Evolutionary conservation across 2,113 vertebrate species (phyloP).

Genomic region (Elaphurus davidianus): DNA sequence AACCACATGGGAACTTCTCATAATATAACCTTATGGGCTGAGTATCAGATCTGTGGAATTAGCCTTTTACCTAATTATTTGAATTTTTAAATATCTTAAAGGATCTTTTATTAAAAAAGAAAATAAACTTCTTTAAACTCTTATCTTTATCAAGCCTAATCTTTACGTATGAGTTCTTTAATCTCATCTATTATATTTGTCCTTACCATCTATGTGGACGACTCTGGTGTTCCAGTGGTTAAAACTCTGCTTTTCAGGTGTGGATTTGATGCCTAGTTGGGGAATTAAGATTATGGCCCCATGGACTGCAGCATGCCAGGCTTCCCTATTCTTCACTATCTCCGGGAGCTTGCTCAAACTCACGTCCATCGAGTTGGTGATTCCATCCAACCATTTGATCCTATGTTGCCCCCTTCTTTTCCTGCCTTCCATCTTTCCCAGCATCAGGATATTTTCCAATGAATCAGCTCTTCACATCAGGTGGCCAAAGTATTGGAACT

Average conservation of each 20-base stretch:
- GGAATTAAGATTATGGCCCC: neutral
- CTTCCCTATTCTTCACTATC: neutral
- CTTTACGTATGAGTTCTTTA: neutral
- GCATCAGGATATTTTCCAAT: neutral
- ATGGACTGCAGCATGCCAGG: neutral
- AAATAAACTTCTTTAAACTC: neutral
- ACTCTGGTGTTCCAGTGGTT: neutral
- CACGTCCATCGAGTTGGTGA: neutral
- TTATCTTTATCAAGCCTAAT: neutral
- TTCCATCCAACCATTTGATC: neutral
- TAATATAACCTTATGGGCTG: neutral
- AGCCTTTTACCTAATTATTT: neutral
- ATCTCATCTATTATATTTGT: neutral
- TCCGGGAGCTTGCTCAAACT: neutral
- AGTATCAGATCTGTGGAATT: neutral
- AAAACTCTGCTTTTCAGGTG: neutral
- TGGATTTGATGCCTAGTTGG: neutral
- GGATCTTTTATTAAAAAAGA: neutral
- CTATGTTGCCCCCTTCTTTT: neutral
- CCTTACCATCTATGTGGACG: rapidly evolving
- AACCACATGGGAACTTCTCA: no score
- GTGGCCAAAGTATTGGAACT: neutral
- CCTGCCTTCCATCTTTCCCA: neutral
- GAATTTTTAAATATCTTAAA: neutral
- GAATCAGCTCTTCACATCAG: neutral